Evolutionary conservation across 2,797 vertebrate genomes (phyloP), one percentile per base, ranked within the genome.

Genomic region (Dicrostonyx torquatus): DNA sequence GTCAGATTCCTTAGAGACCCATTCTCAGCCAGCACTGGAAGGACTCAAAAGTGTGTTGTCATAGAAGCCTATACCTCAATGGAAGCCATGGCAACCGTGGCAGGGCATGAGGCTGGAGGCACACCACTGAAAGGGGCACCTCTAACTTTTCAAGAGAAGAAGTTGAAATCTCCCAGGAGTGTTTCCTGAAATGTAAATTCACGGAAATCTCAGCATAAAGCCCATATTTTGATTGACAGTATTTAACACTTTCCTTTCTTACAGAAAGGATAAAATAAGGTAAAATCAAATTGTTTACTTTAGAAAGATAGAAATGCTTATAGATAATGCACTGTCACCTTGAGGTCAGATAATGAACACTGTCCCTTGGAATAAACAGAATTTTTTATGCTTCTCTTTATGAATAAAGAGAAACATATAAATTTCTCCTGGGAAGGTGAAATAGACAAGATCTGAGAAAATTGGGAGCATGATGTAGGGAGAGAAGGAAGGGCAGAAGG

Each of bases 111-210:
- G 94, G 95, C 91, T 94, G 92, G 94, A 91, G 2, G 4, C 95
- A 68, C 40, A n/a, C 73, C 77, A 93, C 96, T 97, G 96, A 93
- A 97, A 97, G 95, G 95, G 97, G 96, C 95, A 95, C 95, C 95
- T 89, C 92, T 96, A 98, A 97, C 95, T 97, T 98, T 98, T 98
- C 96, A 98, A 97, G 94, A 87, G 89, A 98, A 97, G 95, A 97
- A 97, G 95, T 95, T 96, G 94, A 97, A 98, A 98, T 90, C 92
- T 94, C 97, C 96, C 97, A 60, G 87, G 97, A 97, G 93, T 96
- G 77, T 98, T 98, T 97, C 97, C 96, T 68, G 53, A 98, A 98
- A 97, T 98, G 97, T 97, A 98, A 98, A 98, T 98, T 98, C 93
- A 91, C 96, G 88, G 97, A 98, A 93, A 98, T 95, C 87, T 98